Evolutionary conservation across 2,113 vertebrate species (phyloP), one percentile per base, ranked within the genome.

Genomic region (Clarias macrocephalus): DNA sequence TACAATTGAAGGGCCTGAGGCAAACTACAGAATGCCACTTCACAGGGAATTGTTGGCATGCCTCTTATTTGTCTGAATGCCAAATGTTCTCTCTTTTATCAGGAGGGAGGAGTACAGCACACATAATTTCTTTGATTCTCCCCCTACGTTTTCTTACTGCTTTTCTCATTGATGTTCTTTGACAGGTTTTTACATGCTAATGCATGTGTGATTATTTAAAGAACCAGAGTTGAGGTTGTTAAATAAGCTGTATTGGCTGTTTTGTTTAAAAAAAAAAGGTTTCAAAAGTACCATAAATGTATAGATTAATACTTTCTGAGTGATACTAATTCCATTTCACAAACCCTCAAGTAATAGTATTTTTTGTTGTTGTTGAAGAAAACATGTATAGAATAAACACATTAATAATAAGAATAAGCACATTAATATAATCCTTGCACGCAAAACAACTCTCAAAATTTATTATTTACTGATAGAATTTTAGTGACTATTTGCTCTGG

Each of bases 1-100:
- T 91, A 92, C 88, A 54, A 87, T 85, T 84, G 83, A 60, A 91
- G 85, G 84, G 90, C 94, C 94, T 85, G 88, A 88, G 94, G 95
- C 92, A 37, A 81, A 89, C 85, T 87, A 88, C 90, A 89, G 94
- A 94, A 93, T 94, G 92, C 93, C 94, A 94, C 91, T 93, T 90
- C 86, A 88, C 89, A 86, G 91, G 82, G 89, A 93, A 88, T 80
- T 88, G 90, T 85, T 91, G 87, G 54, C 90, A 91, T 91, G 91
- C 87, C 82, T 91, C 84, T 66, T 80, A 54, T 80, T 86, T 80
- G 30, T 77, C 82, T 52, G 86, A 68, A 75, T 87, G n/a, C 82
- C 83, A 84, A 81, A 60, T 85, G 81, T 76, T 73, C 21, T 84
- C 81, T 87, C 52, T 88, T 86, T 88, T 72, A 85, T 81, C 42